Evolutionary conservation across 2,797 vertebrate genomes (phyloP).

Genomic region (Microtus obscurus): DNA sequence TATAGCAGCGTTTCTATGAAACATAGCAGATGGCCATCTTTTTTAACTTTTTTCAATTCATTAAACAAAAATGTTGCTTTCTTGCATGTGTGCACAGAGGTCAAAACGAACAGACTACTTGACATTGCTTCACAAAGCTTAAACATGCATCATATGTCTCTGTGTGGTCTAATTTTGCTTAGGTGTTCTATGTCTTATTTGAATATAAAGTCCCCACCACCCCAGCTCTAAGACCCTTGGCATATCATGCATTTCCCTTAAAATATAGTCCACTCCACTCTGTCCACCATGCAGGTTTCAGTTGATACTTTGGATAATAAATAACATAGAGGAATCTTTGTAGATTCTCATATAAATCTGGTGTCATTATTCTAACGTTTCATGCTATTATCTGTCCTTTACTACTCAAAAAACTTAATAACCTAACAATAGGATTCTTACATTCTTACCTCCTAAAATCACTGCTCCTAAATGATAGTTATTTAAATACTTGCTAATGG

Average conservation of each 20-base stretch:
- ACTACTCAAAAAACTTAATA: not conserved
- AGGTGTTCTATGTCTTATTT: not conserved
- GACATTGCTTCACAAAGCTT: constrained; percentile 40
- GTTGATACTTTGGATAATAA: not conserved
- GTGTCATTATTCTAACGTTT: not conserved
- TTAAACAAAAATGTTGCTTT: not conserved
- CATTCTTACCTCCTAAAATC: not conserved
- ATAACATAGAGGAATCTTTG: not conserved
- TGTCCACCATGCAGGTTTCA: not conserved
- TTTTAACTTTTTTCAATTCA: not conserved
- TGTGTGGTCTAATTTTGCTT: not conserved
- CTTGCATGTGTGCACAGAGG: not conserved
- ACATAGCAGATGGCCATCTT: not conserved
- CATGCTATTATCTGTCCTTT: not conserved
- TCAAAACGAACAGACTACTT: not conserved
- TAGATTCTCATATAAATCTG: not conserved
- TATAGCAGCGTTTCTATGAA: constrained; percentile 47
- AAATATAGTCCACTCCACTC: not conserved
- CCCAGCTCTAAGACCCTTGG: not conserved
- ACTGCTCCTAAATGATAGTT: constrained; percentile 47
- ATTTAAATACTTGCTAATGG: constrained; percentile 50
- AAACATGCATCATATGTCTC: not conserved
- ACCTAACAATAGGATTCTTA: not conserved
- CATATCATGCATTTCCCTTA: not conserved
- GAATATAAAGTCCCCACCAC: not conserved